Evolutionary conservation across 2,888 invertebrate species (phyloP), one percentile per base, ranked within the genome.

Genomic region (Rhopalosiphum nymphaeae): DNA sequence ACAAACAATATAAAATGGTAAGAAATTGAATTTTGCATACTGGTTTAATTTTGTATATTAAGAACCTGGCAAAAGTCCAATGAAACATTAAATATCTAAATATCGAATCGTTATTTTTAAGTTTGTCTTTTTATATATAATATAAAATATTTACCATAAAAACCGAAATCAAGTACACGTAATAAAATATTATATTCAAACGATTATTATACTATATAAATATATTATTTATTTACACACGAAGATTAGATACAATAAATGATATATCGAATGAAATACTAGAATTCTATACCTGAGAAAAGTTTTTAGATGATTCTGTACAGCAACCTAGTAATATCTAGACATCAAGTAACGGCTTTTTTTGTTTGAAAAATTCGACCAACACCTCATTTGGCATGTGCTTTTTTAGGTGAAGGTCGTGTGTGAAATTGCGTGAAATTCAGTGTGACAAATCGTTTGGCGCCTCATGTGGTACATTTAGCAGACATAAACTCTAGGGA

Each of bases 341-440:
- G 44, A 26, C 42, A 44, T 44, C 57, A 16, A 57, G 89, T 56
- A 56, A 49, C 36, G 49, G n/a, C 36, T 89, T 36, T 56, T 56
- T n/a, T 67, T 78, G 49, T 91, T 36, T 1, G 5, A 21, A 21
- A 36, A 78, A 49, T 49, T 26, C 49, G 67, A 67, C n/a, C 9
- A 36, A 90, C 46, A 49, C n/a, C 16, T 25, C 26, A 26, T 61
- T 93, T 93, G 89, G 89, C 84, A n/a, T 49, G 46, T 21, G 86
- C 25, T 46, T 94, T 93, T 93, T 85, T 90, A 61, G 90, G 90
- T 49, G 90, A 94, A 90, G 93, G 90, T 86, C 61, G 29, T 42
- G 84, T 26, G 93, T 49, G 61, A 90, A 94, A 90, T 90, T 67
- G 85, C 42, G 85, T 36, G 90, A 90, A 90, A 90, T 44, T 10